Conservation (phyloP, 2,113 vertebrate species). For the Phaethornis superciliosus region DNA sequence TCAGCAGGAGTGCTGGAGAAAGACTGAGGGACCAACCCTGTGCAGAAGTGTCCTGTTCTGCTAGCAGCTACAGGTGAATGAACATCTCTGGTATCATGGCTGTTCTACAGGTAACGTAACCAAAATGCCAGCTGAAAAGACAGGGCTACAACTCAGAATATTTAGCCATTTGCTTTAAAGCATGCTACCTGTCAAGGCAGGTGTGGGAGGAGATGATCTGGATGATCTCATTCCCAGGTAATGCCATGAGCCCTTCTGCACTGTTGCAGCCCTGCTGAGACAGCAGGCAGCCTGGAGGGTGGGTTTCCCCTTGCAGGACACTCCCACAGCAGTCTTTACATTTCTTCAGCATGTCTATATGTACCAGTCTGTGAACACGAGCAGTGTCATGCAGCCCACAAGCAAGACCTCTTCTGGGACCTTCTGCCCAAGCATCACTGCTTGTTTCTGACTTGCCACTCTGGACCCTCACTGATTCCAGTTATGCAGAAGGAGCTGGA, state of each 20-base stretch:
- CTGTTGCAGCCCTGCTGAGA: not conserved
- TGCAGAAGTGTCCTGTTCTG: not conserved
- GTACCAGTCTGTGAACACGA: not conserved
- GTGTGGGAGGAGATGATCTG: not conserved
- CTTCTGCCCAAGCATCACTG: not conserved
- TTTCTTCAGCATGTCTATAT: not conserved
- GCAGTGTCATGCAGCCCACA: not conserved
- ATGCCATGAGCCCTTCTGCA: not conserved
- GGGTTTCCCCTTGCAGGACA: not conserved
- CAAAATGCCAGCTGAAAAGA: not conserved
- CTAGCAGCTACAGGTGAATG: not conserved
- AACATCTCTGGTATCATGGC: not conserved
- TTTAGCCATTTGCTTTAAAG: not conserved
- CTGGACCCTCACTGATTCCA: not conserved
- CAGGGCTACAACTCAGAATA: not conserved
- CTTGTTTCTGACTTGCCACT: not conserved
- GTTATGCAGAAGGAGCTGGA: not conserved
- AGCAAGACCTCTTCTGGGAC: not conserved
- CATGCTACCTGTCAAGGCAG: not conserved
- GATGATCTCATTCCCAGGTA: not conserved
- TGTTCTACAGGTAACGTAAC: accelerated
- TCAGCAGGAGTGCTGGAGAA: not conserved
- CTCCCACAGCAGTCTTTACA: not conserved
- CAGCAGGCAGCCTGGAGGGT: not conserved
- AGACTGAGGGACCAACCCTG: not conserved